Conservation (phyloP, 2,113 vertebrate genomes). For the Phoxinus phoxinus region DNA sequence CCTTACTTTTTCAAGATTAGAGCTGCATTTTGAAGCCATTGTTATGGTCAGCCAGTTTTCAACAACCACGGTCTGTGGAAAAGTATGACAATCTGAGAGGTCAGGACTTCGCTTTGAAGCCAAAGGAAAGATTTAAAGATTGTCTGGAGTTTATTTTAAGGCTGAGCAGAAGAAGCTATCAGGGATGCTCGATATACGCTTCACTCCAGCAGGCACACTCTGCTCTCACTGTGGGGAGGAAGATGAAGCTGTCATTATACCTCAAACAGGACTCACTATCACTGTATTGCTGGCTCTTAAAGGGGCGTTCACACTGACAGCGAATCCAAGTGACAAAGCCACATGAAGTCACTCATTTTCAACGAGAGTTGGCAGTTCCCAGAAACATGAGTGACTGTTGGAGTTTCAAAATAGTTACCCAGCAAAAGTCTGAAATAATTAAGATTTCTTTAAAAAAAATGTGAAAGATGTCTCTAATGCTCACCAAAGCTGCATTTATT, state of each 20-base stretch:
- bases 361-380: not conserved
- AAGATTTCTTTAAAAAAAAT: not conserved
- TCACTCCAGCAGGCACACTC: not conserved
- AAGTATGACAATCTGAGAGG: constrained; percentile 3
- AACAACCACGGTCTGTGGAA: not conserved
- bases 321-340: not conserved
- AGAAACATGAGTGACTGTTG: not conserved
- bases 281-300: constrained; percentile 4
- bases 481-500: not conserved
- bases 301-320: not conserved
- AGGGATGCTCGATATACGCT: not conserved
- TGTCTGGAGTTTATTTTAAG: constrained; percentile 18
- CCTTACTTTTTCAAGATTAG: not conserved
- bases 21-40: not conserved
- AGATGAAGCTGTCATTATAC: constrained; percentile 18
- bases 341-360: constrained; percentile 8
- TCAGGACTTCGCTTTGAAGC: constrained; percentile 18
- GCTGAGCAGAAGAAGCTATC: constrained; percentile 10
- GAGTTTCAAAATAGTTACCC: not conserved
- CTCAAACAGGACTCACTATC: not conserved
- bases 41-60: not conserved
- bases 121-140: not conserved
- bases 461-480: not conserved
- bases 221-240: constrained; percentile 2
- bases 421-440: not conserved